Evolutionary conservation across 2,797 vertebrate species (phyloP), one percentile per base, ranked within the genome.

Genomic region (Sebastes steindachneri): DNA sequence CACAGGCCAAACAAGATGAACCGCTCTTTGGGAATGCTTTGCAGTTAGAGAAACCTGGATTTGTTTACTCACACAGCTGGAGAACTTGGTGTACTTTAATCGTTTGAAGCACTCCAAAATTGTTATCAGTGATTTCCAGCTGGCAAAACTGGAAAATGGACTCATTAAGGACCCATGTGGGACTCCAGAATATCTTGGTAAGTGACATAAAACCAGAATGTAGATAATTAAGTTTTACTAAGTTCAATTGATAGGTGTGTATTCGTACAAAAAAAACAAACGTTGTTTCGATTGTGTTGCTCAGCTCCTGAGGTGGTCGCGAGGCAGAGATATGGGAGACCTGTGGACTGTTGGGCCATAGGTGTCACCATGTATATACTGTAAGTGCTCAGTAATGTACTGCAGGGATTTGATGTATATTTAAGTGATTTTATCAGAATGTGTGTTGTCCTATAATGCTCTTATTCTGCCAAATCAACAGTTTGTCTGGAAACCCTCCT

Each of bases 311-410:
- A 99, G 91, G 97, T 99, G 83, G 98, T 99, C 19, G 98, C 97
- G 14, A 96, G 98, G 84, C 98, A 99, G 95, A 95, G 97, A 91
- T 99, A 99, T 3, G 98, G 98, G 71, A 92, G 97, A 68, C 97
- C 98, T 0, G 98, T 99, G 82, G 98, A 99, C 94, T 99, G 98
- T 91, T 99, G 98, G 98, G 98, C 98, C 66, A 97, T 99, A 0
- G 98, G 98, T 1, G 98, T 99, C 94, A 99, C 99, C 95, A 99
- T 99, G 97, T 99, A 99, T 88, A 99, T 99, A 93, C 97, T 99
- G 98, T 99, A 93, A 97, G 98, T 96, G 9, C 51, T 68, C 10
- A 55, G 9, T 21, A 9, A n/a, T 15, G 15, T 3, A 11, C 9
- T 23, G 5, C n/a, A 17, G 3, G 8, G 0, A 4, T 26, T 23